A percentile compares a stretch with the other conserved stretches of the same genome.
phyloP scores from a whole-genome alignment of 2,888 invertebrate genomes.

The Drosophila niveifrons region DNA sequence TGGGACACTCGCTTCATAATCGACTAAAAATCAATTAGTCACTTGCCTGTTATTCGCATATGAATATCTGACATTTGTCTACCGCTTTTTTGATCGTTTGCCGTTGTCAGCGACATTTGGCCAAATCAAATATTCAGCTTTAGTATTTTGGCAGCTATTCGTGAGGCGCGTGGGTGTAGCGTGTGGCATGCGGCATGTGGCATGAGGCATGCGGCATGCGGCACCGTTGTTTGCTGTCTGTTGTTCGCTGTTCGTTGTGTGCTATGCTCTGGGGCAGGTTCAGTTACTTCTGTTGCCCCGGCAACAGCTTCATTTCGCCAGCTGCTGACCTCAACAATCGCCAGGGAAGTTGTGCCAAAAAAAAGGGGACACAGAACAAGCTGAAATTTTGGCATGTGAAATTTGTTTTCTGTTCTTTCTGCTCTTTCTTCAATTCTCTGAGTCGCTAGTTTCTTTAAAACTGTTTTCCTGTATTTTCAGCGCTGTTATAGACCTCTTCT shows the following conservation, averaged over 20 bases:
- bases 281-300: conserved; percentile 23
- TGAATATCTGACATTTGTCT: conserved; percentile 6
- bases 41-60: background rate
- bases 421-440: background rate
- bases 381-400: background rate
- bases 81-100: conserved; percentile 17
- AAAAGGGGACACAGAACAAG: background rate
- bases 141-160: conserved; percentile 16
- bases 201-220: background rate
- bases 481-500: too few relatives aligned
- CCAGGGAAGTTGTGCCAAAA: background rate
- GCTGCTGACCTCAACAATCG: conserved; percentile 9
- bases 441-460: background rate
- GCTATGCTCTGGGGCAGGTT: background rate
- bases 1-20: conserved; percentile 1
- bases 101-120: conserved; percentile 37
- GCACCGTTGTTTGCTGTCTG: background rate
- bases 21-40: conserved; percentile 37
- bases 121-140: conserved; percentile 35
- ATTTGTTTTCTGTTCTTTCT: background rate
- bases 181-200: conserved; percentile 5
- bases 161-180: background rate
- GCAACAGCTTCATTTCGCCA: conserved; percentile 44
- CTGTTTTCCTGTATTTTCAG: too few relatives aligned
- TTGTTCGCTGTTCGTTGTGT: background rate